phyloP scores from a whole-genome alignment of 1,140 invertebrate genomes.

The Dendroctonus ponderosae region DNA sequence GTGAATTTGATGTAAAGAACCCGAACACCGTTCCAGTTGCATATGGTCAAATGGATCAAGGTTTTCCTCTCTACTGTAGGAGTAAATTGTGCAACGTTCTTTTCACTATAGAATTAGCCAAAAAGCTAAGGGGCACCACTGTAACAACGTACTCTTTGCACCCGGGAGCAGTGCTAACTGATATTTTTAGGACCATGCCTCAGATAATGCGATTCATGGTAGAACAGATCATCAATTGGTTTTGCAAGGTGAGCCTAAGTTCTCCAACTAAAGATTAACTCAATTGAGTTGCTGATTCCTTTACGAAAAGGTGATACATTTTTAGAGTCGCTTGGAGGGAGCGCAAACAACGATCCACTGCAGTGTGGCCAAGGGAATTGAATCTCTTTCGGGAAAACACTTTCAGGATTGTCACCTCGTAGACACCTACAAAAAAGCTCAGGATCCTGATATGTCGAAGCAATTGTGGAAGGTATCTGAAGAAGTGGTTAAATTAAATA shows the following conservation, averaged over 20 bases:
- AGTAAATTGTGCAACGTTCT: constrained; percentile 79
- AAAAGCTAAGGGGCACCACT: constrained; percentile 68
- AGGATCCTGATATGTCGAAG: constrained; percentile 26
- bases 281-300: neutral
- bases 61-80: constrained; percentile 54
- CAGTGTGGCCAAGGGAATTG: constrained; percentile 71
- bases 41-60: too few relatives aligned
- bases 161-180: constrained; percentile 59
- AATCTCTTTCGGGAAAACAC: constrained; percentile 38
- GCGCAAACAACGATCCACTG: constrained; percentile 78
- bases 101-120: constrained; percentile 77
- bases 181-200: constrained; percentile 15
- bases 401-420: constrained; percentile 32
- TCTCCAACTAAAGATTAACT: neutral
- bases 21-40: constrained; percentile 18
- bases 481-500: neutral
- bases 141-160: constrained; percentile 80
- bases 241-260: constrained; percentile 48
- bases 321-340: constrained; percentile 70
- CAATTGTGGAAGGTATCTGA: constrained; percentile 33
- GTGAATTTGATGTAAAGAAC: constrained; percentile 7
- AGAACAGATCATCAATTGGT: neutral
- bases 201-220: neutral
- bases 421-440: constrained; percentile 16
- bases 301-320: constrained; percentile 47